A percentile compares a stretch with the other conserved stretches of the same genome.
Evolutionary conservation across 2,113 vertebrate species (phyloP).

Genomic region (Muscicapa adusta): DNA sequence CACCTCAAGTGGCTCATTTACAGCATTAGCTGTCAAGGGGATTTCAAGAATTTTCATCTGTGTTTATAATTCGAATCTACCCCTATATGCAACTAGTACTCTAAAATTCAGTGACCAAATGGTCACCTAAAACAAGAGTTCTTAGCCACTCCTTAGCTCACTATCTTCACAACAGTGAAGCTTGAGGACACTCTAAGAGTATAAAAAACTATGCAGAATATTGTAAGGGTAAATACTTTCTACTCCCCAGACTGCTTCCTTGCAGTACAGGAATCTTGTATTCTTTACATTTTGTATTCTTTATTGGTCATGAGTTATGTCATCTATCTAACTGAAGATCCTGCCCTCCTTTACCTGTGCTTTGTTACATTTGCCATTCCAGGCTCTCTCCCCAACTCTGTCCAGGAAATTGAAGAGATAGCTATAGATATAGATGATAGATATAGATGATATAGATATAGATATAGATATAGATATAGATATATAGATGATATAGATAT

Average conservation of each 20-base stretch:
- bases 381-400: not conserved
- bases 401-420: not conserved
- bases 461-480: no score
- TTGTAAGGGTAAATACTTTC: not conserved
- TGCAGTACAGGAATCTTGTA: not conserved
- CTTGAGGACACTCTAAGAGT: not conserved
- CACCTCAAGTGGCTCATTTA: not conserved
- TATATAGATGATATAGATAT: no score
- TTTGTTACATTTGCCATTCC: not conserved
- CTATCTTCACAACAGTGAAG: not conserved
- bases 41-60: not conserved
- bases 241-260: not conserved
- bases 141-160: not conserved
- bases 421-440: not conserved
- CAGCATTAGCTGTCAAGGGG: not conserved
- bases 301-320: accelerated
- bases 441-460: no score
- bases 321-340: not conserved
- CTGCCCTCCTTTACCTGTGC: not conserved
- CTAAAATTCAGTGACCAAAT: not conserved
- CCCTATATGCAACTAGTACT: not conserved
- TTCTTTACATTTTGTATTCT: not conserved
- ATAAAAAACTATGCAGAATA: not conserved
- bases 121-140: not conserved
- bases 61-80: not conserved